Percentiles rank a stretch among this genome's conserved stretches.
These are phyloP conservation scores for Callyntrura sp. DNA, from an alignment of 2,888 invertebrate species.

Conservation along the genomic window DNA sequence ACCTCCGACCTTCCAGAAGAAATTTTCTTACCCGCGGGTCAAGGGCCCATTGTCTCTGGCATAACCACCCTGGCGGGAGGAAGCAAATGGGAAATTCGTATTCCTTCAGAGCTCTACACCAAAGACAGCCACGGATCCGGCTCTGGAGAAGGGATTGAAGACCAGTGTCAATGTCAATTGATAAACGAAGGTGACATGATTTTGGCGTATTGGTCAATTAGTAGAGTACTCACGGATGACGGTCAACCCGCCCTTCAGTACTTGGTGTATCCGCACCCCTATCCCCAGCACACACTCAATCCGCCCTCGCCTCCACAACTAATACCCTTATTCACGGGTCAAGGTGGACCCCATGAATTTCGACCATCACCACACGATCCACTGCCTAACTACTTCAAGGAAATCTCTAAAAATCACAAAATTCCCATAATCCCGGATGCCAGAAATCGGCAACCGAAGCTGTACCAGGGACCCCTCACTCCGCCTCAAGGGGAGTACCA, in stretches of 20 bases:
- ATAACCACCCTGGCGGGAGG: constrained; percentile 78
- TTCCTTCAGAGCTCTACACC: constrained; percentile 78
- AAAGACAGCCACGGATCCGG: constrained; percentile 56
- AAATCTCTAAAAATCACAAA: constrained; percentile 42
- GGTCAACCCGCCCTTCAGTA: constrained; percentile 82
- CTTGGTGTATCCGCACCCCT: constrained; percentile 80
- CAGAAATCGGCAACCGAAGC: constrained; percentile 59
- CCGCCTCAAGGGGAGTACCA: constrained; percentile 46
- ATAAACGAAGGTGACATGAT: constrained; percentile 81
- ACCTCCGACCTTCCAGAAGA: constrained; percentile 73
- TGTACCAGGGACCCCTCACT: constrained; percentile 15
- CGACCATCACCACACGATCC: constrained; percentile 79
- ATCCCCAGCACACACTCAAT: constrained; percentile 52
- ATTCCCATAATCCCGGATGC: constrained; percentile 53
- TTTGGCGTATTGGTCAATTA: constrained; percentile 83
- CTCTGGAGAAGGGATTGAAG: constrained; percentile 19
- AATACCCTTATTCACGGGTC: constrained; percentile 71
- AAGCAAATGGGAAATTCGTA: constrained; percentile 80
- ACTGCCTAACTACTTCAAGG: constrained; percentile 59
- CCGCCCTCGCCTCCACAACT: constrained; percentile 82
- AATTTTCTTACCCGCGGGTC: constrained; percentile 76
- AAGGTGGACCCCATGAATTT: constrained; percentile 54
- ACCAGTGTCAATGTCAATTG: constrained; percentile 81
- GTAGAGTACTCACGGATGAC: constrained; percentile 76
- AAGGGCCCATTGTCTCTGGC: constrained; percentile 81